Conservation (phyloP, 1,140 invertebrate species). For the Sitobion miscanthi region DNA sequence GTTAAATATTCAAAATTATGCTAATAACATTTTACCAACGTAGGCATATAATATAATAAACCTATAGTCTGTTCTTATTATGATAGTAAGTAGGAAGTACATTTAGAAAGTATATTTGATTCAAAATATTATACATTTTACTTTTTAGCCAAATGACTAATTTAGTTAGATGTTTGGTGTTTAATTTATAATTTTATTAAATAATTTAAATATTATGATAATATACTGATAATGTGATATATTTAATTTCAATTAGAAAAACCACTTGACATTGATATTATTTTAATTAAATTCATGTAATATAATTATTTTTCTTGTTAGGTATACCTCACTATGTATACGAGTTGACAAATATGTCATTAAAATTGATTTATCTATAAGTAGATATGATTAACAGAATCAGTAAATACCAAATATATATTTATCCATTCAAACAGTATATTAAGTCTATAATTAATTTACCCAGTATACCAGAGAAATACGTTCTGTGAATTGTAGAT, state of each 20-base stretch:
- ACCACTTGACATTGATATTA: not conserved
- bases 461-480: not conserved
- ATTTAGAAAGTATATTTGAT: not conserved
- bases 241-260: not conserved
- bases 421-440: not conserved
- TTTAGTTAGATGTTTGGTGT: not conserved
- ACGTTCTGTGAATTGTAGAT: not conserved
- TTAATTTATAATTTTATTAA: not conserved
- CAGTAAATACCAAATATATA: not conserved
- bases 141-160: not conserved
- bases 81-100: not conserved
- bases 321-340: not conserved
- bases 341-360: not conserved
- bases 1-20: not conserved
- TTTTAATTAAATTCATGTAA: not conserved
- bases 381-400: slow-evolving; percentile 12
- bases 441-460: slow-evolving; percentile 31
- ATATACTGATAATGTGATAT: not conserved
- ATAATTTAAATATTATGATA: not conserved
- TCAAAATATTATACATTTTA: not conserved
- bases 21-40: not conserved
- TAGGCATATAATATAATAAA: not conserved
- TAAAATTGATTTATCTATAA: not conserved
- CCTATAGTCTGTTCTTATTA: not conserved
- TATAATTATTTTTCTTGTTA: not conserved